Conservation (phyloP, 1,140 invertebrate species). For the Drosophila ficusphila region DNA sequence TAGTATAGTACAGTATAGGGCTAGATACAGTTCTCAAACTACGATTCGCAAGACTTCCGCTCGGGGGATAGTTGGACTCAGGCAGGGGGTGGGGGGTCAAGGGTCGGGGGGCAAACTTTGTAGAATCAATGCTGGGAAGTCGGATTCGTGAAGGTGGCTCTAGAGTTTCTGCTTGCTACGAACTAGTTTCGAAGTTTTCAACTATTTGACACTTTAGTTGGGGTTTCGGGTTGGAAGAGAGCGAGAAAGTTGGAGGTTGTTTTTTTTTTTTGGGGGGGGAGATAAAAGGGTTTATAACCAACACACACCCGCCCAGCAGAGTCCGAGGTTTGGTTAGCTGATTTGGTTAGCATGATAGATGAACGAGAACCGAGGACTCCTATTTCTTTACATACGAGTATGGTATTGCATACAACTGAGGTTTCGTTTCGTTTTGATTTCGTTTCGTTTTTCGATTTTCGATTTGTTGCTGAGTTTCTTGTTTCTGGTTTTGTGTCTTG, state of each 20-base stretch:
- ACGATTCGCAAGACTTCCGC: slow-evolving; percentile 22
- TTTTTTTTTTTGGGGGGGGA: too few relatives aligned
- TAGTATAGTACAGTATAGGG: too few relatives aligned
- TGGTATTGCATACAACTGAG: slow-evolving; percentile 43
- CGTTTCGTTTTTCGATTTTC: slow-evolving; percentile 40
- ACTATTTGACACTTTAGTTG: slow-evolving; percentile 41
- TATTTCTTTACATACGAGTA: slow-evolving; percentile 26
- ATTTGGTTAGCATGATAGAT: slow-evolving; percentile 48
- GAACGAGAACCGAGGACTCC: slow-evolving; percentile 24
- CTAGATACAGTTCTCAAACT: slow-evolving; percentile 14
- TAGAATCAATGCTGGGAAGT: slow-evolving; percentile 48
- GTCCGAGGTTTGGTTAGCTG: slow-evolving; percentile 44
- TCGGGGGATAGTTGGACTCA: slow-evolving; percentile 15
- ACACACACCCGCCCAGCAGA: slow-evolving; percentile 51
- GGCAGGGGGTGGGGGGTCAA: neutral
- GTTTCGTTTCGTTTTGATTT: slow-evolving; percentile 57
- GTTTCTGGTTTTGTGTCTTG: slow-evolving; percentile 55
- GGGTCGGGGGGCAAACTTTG: slow-evolving; percentile 19
- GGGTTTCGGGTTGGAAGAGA: slow-evolving; percentile 25
- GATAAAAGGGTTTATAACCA: slow-evolving; percentile 33
- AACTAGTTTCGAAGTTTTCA: slow-evolving; percentile 48
- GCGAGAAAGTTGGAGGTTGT: slow-evolving; percentile 23
- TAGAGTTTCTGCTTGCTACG: slow-evolving; percentile 49
- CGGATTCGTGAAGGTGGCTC: slow-evolving; percentile 24
- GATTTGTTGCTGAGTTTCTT: slow-evolving; percentile 52